Evolutionary conservation across 2,888 invertebrate species (phyloP), one percentile per base, ranked within the genome.

Genomic region (Cryptocheilus praepositus): DNA sequence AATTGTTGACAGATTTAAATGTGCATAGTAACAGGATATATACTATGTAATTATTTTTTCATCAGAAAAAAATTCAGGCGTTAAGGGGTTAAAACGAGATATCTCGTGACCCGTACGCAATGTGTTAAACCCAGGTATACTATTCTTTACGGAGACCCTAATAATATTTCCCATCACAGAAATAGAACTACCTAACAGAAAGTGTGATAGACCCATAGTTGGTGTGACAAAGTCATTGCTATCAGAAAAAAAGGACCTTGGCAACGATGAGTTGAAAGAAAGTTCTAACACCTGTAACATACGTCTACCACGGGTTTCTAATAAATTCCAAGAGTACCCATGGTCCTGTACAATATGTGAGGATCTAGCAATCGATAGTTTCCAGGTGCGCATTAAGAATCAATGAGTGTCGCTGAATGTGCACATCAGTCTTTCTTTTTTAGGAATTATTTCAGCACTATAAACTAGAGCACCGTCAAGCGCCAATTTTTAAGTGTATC

Each of bases 401-500:
- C 15, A 52, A 52, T 21, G 5, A 52, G 45, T 56, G 19, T 36
- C 11, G 36, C 13, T 36, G 36, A 36, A 36, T 36, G 11, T 45
- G 15, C 22, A 28, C 15, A 36, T 11, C 36, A 36, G 11, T 11
- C 13, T 36, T 11, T 46, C 0, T 46, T 52, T 2, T 54, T 25
- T 57, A 75, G 59, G 77, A 78, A 11, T 70, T 81, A 13, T 74
- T 71, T 55, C 58, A 64, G 15, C 84, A 84, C 60, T 80, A 83
- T 65, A 74, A 76, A 56, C 74, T 54, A 36, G 57, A 66, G 15
- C 83, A 85, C 62, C 68, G 79, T 28, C 77, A 79, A 51, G 71
- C 71, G 4, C 81, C 84, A 13, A 68, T 77, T 64, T 83, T 81
- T 61, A 82, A 81, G 58, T 84, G 86, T 65, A 68, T 73, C 5